Percentiles rank a stretch among this genome's conserved stretches.
Evolutionary conservation across 2,888 invertebrate genomes (phyloP).

Genomic region (Pinctada fucata): DNA sequence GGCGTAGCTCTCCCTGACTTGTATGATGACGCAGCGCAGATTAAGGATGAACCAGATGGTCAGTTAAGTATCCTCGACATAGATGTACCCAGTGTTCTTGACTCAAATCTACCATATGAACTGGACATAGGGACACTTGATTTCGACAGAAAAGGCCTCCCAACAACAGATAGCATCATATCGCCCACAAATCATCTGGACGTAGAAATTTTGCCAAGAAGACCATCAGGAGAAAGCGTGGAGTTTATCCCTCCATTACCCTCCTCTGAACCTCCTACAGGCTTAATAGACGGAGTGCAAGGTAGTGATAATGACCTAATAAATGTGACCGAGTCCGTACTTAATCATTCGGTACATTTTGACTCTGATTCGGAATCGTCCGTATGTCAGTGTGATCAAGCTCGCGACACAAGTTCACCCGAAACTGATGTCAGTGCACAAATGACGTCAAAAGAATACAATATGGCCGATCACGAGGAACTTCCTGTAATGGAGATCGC

Average conservation of each 20-base stretch:
- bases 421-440: neutral
- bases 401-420: neutral
- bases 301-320: no score
- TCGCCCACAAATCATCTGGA: no score
- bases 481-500: slow-evolving; percentile 4
- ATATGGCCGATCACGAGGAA: neutral
- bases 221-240: neutral
- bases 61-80: no score
- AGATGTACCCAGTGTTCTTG: no score
- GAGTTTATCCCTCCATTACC: neutral
- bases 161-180: no score
- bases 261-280: no score
- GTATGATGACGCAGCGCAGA: no score
- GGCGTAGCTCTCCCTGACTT: no score
- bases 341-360: no score
- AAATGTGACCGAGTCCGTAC: no score
- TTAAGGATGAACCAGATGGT: no score
- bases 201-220: neutral
- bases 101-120: neutral
- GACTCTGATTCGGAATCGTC: neutral
- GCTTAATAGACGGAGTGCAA: no score
- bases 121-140: neutral
- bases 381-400: neutral
- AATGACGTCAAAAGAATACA: neutral
- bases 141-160: neutral